phyloP scores from a whole-genome alignment of 2,888 invertebrate genomes.

The Nephrotoma flavescens region DNA sequence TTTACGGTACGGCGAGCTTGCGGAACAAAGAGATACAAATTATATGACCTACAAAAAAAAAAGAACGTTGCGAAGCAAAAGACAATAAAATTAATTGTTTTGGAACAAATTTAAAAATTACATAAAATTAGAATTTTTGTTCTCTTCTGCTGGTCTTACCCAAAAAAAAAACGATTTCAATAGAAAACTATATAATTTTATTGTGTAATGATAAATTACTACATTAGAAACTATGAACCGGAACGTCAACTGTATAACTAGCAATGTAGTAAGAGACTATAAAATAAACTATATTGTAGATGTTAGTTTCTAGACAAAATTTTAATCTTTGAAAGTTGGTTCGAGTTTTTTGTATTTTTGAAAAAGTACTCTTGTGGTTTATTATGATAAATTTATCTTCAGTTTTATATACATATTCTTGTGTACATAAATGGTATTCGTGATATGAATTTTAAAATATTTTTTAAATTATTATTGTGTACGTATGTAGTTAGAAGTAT shows the following conservation, averaged over 20 bases:
- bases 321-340: not conserved
- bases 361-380: not conserved
- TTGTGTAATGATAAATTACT: not conserved
- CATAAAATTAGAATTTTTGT: not conserved
- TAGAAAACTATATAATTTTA: not conserved
- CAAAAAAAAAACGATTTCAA: not conserved
- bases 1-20: not conserved
- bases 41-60: not conserved
- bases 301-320: not conserved
- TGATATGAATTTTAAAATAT: not conserved
- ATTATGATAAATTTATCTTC: not conserved
- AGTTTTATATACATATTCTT: not conserved
- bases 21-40: not conserved
- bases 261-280: not conserved
- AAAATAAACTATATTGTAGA: not conserved
- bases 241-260: not conserved
- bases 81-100: not conserved
- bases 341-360: not conserved
- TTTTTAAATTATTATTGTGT: not conserved
- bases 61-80: not conserved
- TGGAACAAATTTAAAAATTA: not conserved
- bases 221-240: not conserved
- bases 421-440: not conserved
- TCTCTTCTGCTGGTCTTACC: not conserved
- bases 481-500: not conserved